phyloP scores from a whole-genome alignment of 2,888 invertebrate species.

The Phaonia tiefii region DNA sequence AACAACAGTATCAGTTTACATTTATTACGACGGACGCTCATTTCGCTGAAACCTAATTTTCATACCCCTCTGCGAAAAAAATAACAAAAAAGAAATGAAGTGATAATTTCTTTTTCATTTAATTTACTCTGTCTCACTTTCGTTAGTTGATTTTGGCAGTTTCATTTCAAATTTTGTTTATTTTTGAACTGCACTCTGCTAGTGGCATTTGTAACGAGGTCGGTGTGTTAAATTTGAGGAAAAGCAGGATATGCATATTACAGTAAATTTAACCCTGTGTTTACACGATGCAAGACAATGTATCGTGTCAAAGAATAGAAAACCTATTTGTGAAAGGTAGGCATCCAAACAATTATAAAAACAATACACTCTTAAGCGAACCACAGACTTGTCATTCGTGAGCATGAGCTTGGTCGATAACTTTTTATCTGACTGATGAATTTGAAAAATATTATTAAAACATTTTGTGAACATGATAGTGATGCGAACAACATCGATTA shows the following conservation, averaged over 20 bases:
- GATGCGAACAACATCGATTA: no score
- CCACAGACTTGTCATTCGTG: no score
- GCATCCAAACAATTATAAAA: no score
- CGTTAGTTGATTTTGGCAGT: neutral
- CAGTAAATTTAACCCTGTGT: no score
- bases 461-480: no score
- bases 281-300: no score
- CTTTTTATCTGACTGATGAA: no score
- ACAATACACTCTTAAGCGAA: no score
- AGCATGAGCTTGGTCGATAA: no score
- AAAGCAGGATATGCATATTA: neutral
- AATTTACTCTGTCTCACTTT: neutral
- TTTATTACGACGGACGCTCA: conserved; percentile 6
- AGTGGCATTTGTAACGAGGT: neutral
- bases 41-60: conserved; percentile 12
- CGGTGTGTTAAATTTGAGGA: neutral
- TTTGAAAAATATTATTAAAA: no score
- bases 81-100: neutral
- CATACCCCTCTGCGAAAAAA: neutral
- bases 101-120: neutral
- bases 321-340: no score
- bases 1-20: conserved; percentile 19
- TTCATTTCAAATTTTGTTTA: conserved; percentile 18
- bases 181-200: neutral
- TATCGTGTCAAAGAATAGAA: no score